Evolutionary conservation across 2,797 vertebrate genomes (phyloP).

Genomic region (Acrocephalus scirpaceus): DNA sequence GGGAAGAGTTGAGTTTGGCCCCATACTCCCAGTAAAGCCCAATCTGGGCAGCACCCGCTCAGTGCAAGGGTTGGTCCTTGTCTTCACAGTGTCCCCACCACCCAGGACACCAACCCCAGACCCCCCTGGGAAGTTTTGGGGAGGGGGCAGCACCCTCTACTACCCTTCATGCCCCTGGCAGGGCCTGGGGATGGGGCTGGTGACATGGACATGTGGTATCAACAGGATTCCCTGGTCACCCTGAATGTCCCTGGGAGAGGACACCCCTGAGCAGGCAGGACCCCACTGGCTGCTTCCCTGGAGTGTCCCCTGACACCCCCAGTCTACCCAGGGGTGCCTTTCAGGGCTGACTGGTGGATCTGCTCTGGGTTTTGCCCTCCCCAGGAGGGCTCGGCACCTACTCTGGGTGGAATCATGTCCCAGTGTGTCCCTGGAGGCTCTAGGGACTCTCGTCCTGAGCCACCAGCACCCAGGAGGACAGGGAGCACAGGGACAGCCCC

Average conservation of each 20-base stretch:
- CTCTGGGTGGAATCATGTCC: not conserved
- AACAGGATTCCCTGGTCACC: not conserved
- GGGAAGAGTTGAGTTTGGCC: not conserved
- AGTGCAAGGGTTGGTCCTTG: not conserved
- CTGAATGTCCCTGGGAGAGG: not conserved
- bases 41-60: not conserved
- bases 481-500: accelerated
- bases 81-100: not conserved
- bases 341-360: not conserved
- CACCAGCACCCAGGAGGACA: not conserved
- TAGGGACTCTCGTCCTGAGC: not conserved
- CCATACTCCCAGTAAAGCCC: not conserved
- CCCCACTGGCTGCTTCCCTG: not conserved
- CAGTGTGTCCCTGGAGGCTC: not conserved
- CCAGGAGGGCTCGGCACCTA: not conserved
- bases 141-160: not conserved
- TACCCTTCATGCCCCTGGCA: too few relatives aligned
- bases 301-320: not conserved
- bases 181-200: not conserved
- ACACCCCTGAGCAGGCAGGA: not conserved
- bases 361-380: not conserved
- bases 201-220: not conserved
- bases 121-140: accelerated
- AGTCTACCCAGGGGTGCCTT: not conserved
- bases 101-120: not conserved